A percentile compares a stretch with the other conserved stretches of the same genome.
phyloP scores from a whole-genome alignment of 2,888 invertebrate genomes.

The Drosophila peninsularis region DNA sequence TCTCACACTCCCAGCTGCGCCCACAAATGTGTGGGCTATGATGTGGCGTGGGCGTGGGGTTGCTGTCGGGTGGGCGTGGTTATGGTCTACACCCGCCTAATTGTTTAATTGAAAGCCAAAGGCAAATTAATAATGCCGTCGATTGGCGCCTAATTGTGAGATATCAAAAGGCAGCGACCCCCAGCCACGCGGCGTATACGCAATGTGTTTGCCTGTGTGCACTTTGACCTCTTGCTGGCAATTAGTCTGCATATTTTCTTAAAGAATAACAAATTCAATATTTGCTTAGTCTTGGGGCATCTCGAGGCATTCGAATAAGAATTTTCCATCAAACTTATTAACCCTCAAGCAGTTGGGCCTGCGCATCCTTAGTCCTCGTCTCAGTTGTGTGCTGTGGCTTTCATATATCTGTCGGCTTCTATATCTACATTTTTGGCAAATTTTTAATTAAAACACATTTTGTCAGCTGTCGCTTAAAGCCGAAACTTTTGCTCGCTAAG shows the following conservation, averaged over 20 bases:
- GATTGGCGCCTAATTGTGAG: slow-evolving; percentile 76
- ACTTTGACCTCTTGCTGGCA: slow-evolving; percentile 56
- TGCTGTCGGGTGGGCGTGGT: slow-evolving; percentile 19
- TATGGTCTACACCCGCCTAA: slow-evolving; percentile 44
- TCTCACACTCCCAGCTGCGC: background rate
- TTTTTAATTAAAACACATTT: slow-evolving; percentile 74
- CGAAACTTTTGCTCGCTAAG: slow-evolving; percentile 55
- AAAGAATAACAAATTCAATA: slow-evolving; percentile 23
- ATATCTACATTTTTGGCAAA: slow-evolving; percentile 33
- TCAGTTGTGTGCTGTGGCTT: slow-evolving; percentile 23
- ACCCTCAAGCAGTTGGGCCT: slow-evolving; percentile 38
- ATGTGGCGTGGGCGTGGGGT: background rate
- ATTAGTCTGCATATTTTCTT: slow-evolving; percentile 63
- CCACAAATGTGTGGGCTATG: slow-evolving; percentile 40
- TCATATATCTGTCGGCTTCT: slow-evolving; percentile 30
- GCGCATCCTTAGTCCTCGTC: slow-evolving; percentile 30
- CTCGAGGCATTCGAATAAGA: background rate
- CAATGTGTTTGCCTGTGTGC: slow-evolving; percentile 46
- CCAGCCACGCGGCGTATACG: slow-evolving; percentile 68
- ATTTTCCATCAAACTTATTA: slow-evolving; percentile 25
- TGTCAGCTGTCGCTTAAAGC: slow-evolving; percentile 75
- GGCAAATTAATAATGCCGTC: slow-evolving; percentile 74
- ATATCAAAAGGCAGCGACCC: slow-evolving; percentile 58
- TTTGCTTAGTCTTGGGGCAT: background rate
- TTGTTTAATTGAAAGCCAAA: slow-evolving; percentile 77